Conservation (phyloP, 1,140 invertebrate species). For the Lepidurus packardi region DNA sequence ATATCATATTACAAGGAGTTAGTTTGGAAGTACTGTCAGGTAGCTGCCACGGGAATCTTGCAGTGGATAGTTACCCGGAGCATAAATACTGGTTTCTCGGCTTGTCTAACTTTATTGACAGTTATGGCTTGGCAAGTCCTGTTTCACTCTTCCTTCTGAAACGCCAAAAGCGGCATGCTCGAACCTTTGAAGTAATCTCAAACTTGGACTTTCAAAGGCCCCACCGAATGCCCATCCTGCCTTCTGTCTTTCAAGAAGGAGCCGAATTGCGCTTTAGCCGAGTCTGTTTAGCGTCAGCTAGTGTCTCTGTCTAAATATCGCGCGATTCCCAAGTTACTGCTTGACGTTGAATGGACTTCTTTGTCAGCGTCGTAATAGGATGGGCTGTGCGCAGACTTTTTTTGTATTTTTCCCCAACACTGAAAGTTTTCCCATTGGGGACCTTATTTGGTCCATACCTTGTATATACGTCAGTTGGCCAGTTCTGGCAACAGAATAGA, state of each 20-base stretch:
- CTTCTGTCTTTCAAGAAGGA: neutral
- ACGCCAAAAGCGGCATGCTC: neutral
- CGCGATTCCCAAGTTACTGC: neutral
- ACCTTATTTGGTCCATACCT: no score
- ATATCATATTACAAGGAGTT: neutral
- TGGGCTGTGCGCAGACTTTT: neutral
- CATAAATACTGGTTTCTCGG: constrained; percentile 10
- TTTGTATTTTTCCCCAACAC: neutral
- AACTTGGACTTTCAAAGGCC: neutral
- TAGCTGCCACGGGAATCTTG: neutral
- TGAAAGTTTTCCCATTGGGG: no score
- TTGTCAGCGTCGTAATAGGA: constrained; percentile 5
- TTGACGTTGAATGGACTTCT: neutral
- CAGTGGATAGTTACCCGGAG: neutral
- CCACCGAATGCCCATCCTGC: neutral
- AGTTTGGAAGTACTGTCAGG: neutral
- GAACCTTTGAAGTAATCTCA: neutral
- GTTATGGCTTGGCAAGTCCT: neutral
- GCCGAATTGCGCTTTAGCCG: neutral
- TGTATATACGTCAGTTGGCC: no score
- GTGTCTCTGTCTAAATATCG: constrained; percentile 14
- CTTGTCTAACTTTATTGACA: constrained; percentile 15
- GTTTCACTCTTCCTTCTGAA: neutral
- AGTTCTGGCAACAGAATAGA: no score
- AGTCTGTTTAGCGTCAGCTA: constrained; percentile 12